These are phyloP conservation scores for Myoxocephalus aenaeus DNA, from an alignment of 2,797 vertebrate genomes.

Conservation along the genomic window DNA sequence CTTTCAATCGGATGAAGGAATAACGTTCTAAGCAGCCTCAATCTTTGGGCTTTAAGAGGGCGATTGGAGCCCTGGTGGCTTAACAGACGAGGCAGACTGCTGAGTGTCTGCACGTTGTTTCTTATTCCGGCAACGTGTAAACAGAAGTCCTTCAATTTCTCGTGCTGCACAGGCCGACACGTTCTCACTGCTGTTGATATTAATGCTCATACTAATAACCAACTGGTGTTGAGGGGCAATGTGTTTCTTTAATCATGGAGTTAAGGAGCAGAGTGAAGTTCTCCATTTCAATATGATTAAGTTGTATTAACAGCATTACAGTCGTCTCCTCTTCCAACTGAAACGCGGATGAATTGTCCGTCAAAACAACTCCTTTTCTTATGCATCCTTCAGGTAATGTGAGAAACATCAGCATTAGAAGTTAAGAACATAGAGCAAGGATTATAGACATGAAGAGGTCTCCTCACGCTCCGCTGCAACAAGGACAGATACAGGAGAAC, in stretches of 20 bases:
- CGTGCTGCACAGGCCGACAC: slow-evolving; percentile 1
- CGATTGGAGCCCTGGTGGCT: slow-evolving; percentile 63
- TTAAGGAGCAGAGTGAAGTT: background rate
- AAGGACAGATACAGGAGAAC: too few species aligned
- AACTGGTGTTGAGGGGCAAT: background rate
- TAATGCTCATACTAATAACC: background rate
- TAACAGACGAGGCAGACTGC: slow-evolving; percentile 57
- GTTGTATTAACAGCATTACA: background rate
- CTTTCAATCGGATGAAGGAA: slow-evolving; percentile 69
- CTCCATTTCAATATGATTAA: background rate
- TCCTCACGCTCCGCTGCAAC: too few species aligned
- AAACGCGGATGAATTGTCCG: background rate
- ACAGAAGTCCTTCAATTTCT: slow-evolving; percentile 28
- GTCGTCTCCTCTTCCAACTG: background rate
- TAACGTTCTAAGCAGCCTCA: slow-evolving; percentile 63
- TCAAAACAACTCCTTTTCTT: background rate
- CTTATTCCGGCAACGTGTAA: slow-evolving; percentile 27
- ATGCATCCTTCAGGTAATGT: background rate
- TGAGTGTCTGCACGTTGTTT: slow-evolving; percentile 48
- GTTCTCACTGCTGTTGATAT: background rate
- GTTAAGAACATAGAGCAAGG: background rate
- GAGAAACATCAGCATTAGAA: background rate
- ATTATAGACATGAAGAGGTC: background rate
- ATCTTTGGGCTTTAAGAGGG: slow-evolving; percentile 56
- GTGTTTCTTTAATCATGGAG: background rate